A percentile compares a stretch with the other conserved stretches of the same genome.
phyloP scores from a whole-genome alignment of 2,113 vertebrate genomes.

The Prietella phreatophila region DNA sequence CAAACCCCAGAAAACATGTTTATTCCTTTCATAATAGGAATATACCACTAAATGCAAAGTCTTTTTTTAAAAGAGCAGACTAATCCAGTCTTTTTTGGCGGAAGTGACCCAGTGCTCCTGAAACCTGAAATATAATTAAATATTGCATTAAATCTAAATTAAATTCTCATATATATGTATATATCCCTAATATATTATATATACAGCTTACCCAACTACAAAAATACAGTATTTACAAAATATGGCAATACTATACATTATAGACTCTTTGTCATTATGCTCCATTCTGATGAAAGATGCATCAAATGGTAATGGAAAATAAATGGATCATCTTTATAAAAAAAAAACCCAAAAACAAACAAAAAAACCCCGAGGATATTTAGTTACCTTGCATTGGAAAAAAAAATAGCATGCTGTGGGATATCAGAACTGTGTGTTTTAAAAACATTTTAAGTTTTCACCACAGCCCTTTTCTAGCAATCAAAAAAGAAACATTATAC shows the following conservation, averaged over 20 bases:
- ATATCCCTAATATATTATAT: no score
- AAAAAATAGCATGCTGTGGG: background rate
- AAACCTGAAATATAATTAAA: no score
- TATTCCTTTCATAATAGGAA: background rate
- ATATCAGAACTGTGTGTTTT: background rate
- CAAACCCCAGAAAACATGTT: background rate
- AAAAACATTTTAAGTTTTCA: background rate
- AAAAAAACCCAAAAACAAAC: no score
- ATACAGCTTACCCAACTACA: background rate
- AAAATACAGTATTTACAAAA: background rate
- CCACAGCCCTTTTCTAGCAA: background rate
- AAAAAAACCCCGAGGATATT: background rate
- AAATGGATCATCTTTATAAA: background rate
- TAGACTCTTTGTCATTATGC: background rate
- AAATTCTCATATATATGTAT: no score
- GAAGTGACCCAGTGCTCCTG: no score
- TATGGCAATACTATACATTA: background rate
- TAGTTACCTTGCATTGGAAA: background rate
- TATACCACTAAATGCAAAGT: background rate
- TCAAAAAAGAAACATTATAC: background rate
- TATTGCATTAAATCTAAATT: no score
- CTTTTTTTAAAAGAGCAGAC: no score
- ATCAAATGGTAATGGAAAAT: background rate
- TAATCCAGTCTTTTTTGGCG: no score
- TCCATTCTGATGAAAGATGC: background rate